Base-by-base conservation (phyloP, 2,113 vertebrate genomes). In the Nannobrachium achirus region DNA sequence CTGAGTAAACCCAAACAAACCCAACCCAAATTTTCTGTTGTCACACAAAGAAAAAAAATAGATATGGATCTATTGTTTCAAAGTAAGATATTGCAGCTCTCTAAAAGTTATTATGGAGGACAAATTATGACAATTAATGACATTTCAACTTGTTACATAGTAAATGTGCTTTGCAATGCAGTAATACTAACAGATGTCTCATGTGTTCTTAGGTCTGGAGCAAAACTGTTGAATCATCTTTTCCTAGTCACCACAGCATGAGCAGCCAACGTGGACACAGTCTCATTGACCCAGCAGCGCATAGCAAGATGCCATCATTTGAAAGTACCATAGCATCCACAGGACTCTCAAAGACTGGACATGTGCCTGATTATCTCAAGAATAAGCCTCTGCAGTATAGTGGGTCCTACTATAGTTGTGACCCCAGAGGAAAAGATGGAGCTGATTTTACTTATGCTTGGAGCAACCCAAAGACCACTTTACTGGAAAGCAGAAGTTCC, bases 371-470 rank as follows among this genome's bases (percentile, higher is more conserved):
- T 1, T 83, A 85, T 6, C 40, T 69, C 71, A 78, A 79, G 0
- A 91, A 92, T 19, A 89, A 71, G 20, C 60, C 80, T 1, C 73
- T 92, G 40, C 88, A 63, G 75, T 96, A 94, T 86, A 91, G 89
- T 25, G 92, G 93, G 2, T 76, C 91, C 56, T 98, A 94, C 77
- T 93, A 95, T 2, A 19, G 94, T 51, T 96, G 93, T 66, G 86
- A 91, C 0, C 64, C 94, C 60, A 84, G 67, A 58, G 84, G 62
- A 59, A 88, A 90, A 2, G 88, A 93, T 0, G 65, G 71, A 10
- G 77, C 81, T 0, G 86, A 89, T 58, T 84, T 86, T 10, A 62
- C 61, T 9, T 50, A 63, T 0, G 57, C 62, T 3, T 97, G 95
- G 94, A 91, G 75, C 56, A 87, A 89, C 0, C 60, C 86, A 0